Conservation (phyloP, 2,113 vertebrate species). For the Pomatorhinus ruficollis region DNA sequence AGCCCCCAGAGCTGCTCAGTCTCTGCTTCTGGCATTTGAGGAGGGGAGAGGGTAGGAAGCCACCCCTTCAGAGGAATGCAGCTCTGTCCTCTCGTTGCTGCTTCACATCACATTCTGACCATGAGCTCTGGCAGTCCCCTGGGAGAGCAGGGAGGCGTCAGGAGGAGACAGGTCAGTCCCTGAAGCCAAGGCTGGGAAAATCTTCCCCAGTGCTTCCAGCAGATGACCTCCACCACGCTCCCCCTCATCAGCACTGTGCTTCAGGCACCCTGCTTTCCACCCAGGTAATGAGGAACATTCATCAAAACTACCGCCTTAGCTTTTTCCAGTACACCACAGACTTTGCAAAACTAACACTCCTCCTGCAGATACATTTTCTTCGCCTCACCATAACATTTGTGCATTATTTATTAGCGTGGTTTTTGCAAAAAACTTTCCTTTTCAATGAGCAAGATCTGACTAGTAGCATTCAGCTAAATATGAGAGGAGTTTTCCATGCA, state of each 20-base stretch:
- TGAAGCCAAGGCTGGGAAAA: neutral
- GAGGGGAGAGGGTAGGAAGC: neutral
- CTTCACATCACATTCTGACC: neutral
- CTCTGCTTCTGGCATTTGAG: neutral
- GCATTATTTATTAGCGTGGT: neutral
- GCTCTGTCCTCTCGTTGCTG: rapidly evolving
- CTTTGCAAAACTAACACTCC: neutral
- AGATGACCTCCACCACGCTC: neutral
- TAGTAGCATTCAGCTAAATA: neutral
- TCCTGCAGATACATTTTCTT: neutral
- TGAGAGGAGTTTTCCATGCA: neutral
- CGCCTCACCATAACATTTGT: neutral
- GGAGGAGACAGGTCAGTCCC: neutral
- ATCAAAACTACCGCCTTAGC: neutral
- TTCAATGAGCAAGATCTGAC: neutral
- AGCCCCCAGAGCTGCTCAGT: neutral
- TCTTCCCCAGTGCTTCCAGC: neutral
- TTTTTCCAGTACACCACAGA: neutral
- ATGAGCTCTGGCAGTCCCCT: rapidly evolving
- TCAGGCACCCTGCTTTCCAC: neutral
- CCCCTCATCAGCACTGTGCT: neutral
- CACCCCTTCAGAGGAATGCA: neutral
- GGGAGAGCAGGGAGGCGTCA: neutral
- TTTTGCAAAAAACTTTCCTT: neutral
- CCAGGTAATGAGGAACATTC: neutral